A percentile compares a stretch with the other conserved stretches of the same genome.
phyloP scores from a whole-genome alignment of 2,113 vertebrate genomes.

The Eretmochelys imbricata region DNA sequence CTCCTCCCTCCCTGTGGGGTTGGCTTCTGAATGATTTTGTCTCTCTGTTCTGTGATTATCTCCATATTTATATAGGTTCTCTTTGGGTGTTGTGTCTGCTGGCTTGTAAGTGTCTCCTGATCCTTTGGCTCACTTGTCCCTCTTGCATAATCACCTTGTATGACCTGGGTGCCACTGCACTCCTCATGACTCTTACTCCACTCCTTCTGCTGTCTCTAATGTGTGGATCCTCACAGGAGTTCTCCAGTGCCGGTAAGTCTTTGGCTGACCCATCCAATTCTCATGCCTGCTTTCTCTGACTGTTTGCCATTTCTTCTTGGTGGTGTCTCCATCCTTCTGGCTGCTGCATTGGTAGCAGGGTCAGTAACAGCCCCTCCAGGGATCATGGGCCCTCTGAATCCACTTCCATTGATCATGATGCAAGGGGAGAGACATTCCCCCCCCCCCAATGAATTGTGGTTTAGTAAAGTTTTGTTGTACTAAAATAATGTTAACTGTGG shows the following conservation, averaged over 20 bases:
- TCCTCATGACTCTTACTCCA: background rate
- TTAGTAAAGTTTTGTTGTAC: background rate
- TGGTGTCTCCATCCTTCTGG: background rate
- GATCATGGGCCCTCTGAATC: background rate
- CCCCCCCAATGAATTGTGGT: background rate
- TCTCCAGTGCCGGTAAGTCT: background rate
- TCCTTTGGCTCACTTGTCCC: background rate
- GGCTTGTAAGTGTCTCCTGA: background rate
- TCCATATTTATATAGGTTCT: background rate
- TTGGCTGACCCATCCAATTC: background rate
- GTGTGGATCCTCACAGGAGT: background rate
- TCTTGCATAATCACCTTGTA: background rate
- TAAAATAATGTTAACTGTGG: background rate
- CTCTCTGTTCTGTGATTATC: background rate
- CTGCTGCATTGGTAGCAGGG: background rate
- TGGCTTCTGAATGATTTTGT: background rate
- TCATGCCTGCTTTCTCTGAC: background rate
- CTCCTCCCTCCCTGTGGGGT: too few relatives aligned
- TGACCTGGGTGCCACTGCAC: background rate
- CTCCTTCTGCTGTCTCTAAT: background rate
- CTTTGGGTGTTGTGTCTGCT: background rate
- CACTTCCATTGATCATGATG: background rate
- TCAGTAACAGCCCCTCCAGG: background rate
- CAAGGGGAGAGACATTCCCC: background rate
- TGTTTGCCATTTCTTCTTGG: background rate